These are phyloP conservation scores for Pitta sordida DNA, from an alignment of 2,113 vertebrate species.

Conservation along the genomic window DNA sequence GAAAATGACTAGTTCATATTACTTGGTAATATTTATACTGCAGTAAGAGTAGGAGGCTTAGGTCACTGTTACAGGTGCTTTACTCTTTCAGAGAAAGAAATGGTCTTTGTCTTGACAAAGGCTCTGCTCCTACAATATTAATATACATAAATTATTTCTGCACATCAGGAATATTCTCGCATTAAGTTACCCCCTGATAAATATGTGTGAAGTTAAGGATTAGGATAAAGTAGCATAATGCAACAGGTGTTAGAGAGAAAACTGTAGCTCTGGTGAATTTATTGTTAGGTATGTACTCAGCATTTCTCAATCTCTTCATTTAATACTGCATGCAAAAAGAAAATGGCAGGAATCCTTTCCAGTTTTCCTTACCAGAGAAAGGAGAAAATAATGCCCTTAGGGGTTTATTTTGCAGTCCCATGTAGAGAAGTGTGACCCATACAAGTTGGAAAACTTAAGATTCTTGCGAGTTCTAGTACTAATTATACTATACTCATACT, in stretches of 20 bases:
- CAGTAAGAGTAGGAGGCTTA: neutral
- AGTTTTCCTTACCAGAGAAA: neutral
- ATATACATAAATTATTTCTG: neutral
- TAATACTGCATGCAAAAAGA: neutral
- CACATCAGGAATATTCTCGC: neutral
- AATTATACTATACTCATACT: too few relatives aligned
- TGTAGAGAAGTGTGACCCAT: neutral
- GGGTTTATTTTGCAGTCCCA: neutral
- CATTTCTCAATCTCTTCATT: neutral
- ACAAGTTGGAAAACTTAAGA: neutral
- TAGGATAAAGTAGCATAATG: neutral
- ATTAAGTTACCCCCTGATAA: neutral
- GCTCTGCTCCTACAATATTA: neutral
- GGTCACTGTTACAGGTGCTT: neutral
- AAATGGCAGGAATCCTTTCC: neutral
- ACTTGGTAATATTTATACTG: neutral
- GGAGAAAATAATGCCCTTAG: neutral
- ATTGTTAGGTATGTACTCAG: neutral
- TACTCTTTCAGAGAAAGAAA: neutral
- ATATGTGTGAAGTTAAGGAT: neutral
- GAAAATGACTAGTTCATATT: neutral
- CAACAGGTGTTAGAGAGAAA: neutral
- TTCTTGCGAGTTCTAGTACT: neutral
- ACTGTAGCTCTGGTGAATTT: neutral
- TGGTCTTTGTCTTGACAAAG: neutral